Conservation (phyloP, 2,113 vertebrate genomes). For the Ailuropoda melanoleuca region DNA sequence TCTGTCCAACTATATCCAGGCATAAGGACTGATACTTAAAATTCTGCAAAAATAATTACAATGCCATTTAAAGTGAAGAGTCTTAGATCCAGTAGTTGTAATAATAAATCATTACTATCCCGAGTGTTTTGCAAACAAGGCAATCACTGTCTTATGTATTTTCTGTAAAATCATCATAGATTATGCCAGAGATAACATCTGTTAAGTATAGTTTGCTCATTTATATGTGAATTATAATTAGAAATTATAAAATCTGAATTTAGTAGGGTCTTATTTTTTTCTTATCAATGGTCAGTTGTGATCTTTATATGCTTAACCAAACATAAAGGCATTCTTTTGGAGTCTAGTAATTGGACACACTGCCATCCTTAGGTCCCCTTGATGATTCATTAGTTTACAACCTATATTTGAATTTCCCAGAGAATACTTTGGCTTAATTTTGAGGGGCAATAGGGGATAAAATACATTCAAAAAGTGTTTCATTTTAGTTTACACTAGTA, state of each 20-base stretch:
- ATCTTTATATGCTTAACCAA: background rate
- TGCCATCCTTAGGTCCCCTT: background rate
- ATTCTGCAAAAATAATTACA: background rate
- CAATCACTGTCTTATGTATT: background rate
- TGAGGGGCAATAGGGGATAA: background rate
- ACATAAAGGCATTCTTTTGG: background rate
- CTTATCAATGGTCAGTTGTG: background rate
- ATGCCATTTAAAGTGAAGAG: background rate
- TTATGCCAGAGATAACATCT: background rate
- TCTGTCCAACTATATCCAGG: background rate
- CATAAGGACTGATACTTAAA: background rate
- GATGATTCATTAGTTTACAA: background rate
- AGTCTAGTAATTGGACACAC: background rate
- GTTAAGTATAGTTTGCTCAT: background rate
- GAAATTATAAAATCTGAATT: background rate
- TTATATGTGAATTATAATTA: background rate
- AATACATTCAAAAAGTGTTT: slow-evolving; percentile 17
- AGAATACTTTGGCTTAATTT: slow-evolving; percentile 39
- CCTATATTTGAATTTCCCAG: background rate
- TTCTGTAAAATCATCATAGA: background rate
- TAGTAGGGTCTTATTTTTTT: background rate
- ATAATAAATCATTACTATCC: background rate
- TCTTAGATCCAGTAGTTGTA: background rate
- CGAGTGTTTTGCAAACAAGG: background rate
- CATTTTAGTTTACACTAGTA: background rate